Evolutionary conservation across 2,797 vertebrate species (phyloP), one percentile per base, ranked within the genome.

Genomic region (Novumbra hubbsi): DNA sequence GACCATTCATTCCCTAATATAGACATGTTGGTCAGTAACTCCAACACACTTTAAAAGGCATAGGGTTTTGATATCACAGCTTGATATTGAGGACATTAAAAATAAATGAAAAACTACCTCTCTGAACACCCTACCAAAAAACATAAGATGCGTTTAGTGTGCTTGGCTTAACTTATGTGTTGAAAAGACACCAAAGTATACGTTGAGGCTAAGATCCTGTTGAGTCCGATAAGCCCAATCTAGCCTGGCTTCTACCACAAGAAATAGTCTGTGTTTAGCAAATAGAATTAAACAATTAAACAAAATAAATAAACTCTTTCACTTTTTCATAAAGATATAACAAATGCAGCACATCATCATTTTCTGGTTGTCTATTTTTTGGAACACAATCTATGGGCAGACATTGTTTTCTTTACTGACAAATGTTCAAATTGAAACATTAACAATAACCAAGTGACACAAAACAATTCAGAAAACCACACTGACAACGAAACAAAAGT

Each of bases 1-100:
- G 81, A 65, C 73, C 60, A 84, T 86, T 83, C 45, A 83, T 88
- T 89, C 80, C 87, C 88, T 85, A 86, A 90, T 90, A 90, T 90
- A 90, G 85, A 80, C 62, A 88, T 83, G 57, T 74, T 74, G 52
- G 50, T 83, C 28, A 68, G 73, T 76, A 41, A 50, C 48, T 65
- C 73, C 38, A 32, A n/a, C 63, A 78, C 19, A 38, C 34, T 38
- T 28, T 48, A 21, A 78, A 77, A 73, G 64, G 66, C 55, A 77
- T 80, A 79, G 68, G 64, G 1, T 52, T 45, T 57, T 52, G 30
- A 71, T 76, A 78, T 76, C 76, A 74, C 62, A 24, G 45, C 17
- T 70, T 73, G 8, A 72, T 65, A 76, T 38, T n/a, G 28, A 80
- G 66, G 70, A 8, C 32, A 65, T 65, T 66, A 8, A 55, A 21